Conservation (phyloP, 2,797 vertebrate genomes). For the Anolis apletophallus region DNA sequence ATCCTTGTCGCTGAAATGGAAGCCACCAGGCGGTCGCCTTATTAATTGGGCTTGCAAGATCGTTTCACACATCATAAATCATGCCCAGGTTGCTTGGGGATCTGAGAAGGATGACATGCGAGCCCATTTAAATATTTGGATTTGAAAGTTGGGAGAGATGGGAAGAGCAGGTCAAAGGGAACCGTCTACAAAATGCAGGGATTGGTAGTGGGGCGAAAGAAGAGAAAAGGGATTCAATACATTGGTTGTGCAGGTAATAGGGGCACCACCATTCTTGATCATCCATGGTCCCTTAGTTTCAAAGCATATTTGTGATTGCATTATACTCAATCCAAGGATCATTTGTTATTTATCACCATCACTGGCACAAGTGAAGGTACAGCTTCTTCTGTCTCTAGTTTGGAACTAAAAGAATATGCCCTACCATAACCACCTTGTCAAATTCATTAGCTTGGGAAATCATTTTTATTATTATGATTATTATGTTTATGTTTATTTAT, state of each 20-base stretch:
- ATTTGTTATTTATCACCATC: background rate
- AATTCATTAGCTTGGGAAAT: no score
- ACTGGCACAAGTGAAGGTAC: background rate
- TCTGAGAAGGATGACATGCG: conserved; percentile 70
- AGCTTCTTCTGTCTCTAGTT: no score
- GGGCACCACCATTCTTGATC: background rate
- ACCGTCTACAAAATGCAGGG: background rate
- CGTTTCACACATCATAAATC: conserved; percentile 79
- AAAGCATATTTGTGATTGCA: background rate
- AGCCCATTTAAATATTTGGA: conserved; percentile 82
- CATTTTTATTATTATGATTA: no score
- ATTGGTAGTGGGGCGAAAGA: background rate
- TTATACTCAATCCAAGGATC: background rate
- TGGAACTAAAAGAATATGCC: no score
- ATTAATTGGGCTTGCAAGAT: conserved; percentile 69
- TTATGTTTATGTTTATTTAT: no score
- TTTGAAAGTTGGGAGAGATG: conserved; percentile 51
- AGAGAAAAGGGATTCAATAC: background rate
- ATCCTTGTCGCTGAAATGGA: background rate
- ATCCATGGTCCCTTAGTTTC: no score
- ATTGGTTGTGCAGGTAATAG: background rate
- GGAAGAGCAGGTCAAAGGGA: background rate
- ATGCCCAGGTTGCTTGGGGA: conserved; percentile 11
- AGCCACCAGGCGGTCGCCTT: conserved; percentile 45
- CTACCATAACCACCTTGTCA: no score